Base-by-base conservation (phyloP, 2,888 invertebrate genomes). In the Drosophila setosimentum region DNA sequence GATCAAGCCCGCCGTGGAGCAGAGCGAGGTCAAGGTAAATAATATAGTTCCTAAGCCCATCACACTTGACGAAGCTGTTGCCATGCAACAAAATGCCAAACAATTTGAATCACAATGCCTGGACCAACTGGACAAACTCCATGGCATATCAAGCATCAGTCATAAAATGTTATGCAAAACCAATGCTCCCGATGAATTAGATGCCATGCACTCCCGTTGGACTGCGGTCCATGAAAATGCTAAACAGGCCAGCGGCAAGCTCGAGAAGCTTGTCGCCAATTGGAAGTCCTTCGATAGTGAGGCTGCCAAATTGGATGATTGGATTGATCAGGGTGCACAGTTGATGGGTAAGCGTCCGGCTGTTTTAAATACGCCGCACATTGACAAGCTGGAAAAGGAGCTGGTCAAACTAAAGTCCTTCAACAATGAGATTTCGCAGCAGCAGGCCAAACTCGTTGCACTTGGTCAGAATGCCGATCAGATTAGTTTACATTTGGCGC, bases 1-100 rank as follows among this genome's bases (percentile, higher is more conserved):
- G 92, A 95, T 98, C 59, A 96, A 96, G 91, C 98, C 98, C 0
- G 97, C 98, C 96, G 95, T 99, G 65, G 97, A 98, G 92, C 95
- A 97, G 91, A 97, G 97, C 24, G 98, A 98, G 94, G 93, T 96
- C n/a, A 96, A 96, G 93, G 94, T 97, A 90, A 93, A 93, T 91
- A 91, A 90, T 62, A 90, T 92, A 83, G 87, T 91, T 83, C 88
- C 96, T 7, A 97, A 97, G 92, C 98, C 98, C 24, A 93, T 95
- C 5, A 96, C 95, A 50, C 94, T 98, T 61, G 94, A 95, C 75
- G 98, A 99, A 94, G 98, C 98, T n/a, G 94, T 95, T 74, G 95
- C 96, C 83, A 94, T 97, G 91, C 95, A 96, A 91, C 94, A 95
- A 77, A 95, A 95, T 91, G 96, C 96, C 33, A 95, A 94, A 93